Evolutionary conservation across 2,888 invertebrate species (phyloP).

Genomic region (Dusona sp.): DNA sequence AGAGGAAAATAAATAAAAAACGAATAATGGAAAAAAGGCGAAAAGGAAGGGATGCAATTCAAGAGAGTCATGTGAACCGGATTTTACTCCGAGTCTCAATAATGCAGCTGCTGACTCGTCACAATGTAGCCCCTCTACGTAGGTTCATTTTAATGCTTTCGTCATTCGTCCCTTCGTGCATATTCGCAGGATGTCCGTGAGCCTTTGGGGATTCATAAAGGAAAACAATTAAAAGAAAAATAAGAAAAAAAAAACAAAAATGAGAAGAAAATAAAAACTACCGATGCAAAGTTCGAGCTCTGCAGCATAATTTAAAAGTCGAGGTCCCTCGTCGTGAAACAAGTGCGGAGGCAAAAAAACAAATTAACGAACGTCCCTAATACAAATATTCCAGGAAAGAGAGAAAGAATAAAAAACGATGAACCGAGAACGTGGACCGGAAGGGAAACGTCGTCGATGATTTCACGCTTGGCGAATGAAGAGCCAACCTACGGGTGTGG

Average conservation of each 20-base stretch:
- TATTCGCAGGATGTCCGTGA: slow-evolving; percentile 50
- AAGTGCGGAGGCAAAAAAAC: slow-evolving; percentile 58
- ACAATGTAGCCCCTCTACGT: slow-evolving; percentile 37
- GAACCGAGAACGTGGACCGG: slow-evolving; percentile 60
- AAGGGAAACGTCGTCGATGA: slow-evolving; percentile 70
- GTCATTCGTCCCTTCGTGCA: slow-evolving; percentile 28
- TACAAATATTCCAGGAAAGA: slow-evolving; percentile 68
- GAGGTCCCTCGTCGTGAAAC: slow-evolving; percentile 45
- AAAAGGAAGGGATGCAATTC: slow-evolving; percentile 53
- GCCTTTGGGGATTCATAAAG: slow-evolving; percentile 51
- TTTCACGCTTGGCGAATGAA: slow-evolving; percentile 66
- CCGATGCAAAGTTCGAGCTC: slow-evolving; percentile 19
- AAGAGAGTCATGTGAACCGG: slow-evolving; percentile 81
- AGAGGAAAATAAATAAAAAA: slow-evolving; percentile 23
- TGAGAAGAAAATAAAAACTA: slow-evolving; percentile 29
- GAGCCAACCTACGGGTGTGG: slow-evolving; percentile 24
- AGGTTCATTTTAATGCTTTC: slow-evolving; percentile 44
- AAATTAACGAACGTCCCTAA: slow-evolving; percentile 30
- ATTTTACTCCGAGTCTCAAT: slow-evolving; percentile 74
- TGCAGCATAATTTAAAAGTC: slow-evolving; percentile 14
- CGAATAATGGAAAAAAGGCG: slow-evolving; percentile 11
- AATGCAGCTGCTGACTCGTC: slow-evolving; percentile 76
- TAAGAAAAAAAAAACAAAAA: slow-evolving; percentile 34
- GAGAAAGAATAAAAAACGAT: slow-evolving; percentile 21
- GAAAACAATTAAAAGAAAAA: slow-evolving; percentile 59